Evolutionary conservation across 1,140 invertebrate genomes (phyloP).

Genomic region (Helicoverpa armigera): DNA sequence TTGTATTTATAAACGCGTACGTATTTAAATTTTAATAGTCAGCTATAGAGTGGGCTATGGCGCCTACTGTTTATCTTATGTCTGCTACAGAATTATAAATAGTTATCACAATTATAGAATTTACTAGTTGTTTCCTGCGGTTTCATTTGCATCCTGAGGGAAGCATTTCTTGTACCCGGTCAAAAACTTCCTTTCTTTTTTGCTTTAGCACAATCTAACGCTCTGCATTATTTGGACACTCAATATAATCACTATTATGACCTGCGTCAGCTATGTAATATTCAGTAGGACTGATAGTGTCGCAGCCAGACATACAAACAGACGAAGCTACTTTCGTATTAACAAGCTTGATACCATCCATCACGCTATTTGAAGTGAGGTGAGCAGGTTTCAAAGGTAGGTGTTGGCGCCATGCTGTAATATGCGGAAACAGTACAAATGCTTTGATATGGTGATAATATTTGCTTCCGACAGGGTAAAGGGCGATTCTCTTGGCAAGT

Average conservation of each 20-base stretch:
- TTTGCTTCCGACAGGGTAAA: constrained; percentile 30
- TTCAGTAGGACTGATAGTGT: too few species aligned
- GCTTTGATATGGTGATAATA: constrained; percentile 9
- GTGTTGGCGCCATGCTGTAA: neutral
- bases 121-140: neutral
- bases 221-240: too few species aligned
- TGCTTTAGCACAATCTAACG: too few species aligned
- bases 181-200: too few species aligned
- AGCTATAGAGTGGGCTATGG: constrained; percentile 25
- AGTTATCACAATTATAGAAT: constrained; percentile 34
- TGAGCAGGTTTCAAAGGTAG: constrained; percentile 29
- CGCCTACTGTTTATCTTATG: constrained; percentile 22
- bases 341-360: neutral
- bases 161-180: too few species aligned
- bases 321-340: too few species aligned
- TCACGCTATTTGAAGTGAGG: constrained; percentile 15
- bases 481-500: constrained; percentile 17
- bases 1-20: constrained; percentile 29
- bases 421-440: constrained; percentile 9
- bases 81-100: constrained; percentile 9
- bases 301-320: too few species aligned
- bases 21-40: constrained; percentile 34
- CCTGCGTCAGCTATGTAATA: too few species aligned
- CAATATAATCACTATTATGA: too few species aligned
- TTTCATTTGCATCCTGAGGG: too few species aligned